Percentiles rank a stretch among this genome's conserved stretches.
phyloP scores from a whole-genome alignment of 1,140 invertebrate genomes.

The Coelopa frigida region DNA sequence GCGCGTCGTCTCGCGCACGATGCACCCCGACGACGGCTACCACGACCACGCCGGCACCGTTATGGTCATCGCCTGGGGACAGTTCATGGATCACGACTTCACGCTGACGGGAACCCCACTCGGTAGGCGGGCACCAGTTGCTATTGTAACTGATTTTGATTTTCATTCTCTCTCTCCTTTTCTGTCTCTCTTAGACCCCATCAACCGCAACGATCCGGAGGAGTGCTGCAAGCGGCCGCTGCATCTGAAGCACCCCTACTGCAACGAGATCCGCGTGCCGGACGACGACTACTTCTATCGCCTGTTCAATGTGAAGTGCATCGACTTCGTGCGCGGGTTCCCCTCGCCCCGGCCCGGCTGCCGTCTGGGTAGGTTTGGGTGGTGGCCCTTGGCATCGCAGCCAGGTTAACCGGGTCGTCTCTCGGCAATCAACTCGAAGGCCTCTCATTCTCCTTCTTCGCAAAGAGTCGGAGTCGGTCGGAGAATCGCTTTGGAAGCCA shows the following conservation, averaged over 20 bases:
- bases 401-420: no score
- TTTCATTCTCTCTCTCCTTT: neutral
- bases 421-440: no score
- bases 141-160: neutral
- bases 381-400: neutral
- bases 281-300: slow-evolving; percentile 88
- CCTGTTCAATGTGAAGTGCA: slow-evolving; percentile 73
- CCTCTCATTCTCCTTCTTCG: no score
- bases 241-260: slow-evolving; percentile 80
- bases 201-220: slow-evolving; percentile 78
- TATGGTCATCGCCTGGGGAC: slow-evolving; percentile 89
- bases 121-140: slow-evolving; percentile 50
- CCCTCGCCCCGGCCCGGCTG: slow-evolving; percentile 76
- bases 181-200: slow-evolving; percentile 54
- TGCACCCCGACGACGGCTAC: slow-evolving; percentile 85
- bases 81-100: slow-evolving; percentile 92
- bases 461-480: no score
- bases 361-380: slow-evolving; percentile 57
- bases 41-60: slow-evolving; percentile 91
- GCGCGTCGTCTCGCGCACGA: slow-evolving; percentile 75
- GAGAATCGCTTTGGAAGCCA: no score
- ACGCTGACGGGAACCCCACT: slow-evolving; percentile 80
- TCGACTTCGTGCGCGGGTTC: slow-evolving; percentile 82
- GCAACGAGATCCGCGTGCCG: slow-evolving; percentile 83
- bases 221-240: slow-evolving; percentile 74